Evolutionary conservation across 1,140 invertebrate species (phyloP), one percentile per base, ranked within the genome.

Genomic region (Drosophila fuyamai): DNA sequence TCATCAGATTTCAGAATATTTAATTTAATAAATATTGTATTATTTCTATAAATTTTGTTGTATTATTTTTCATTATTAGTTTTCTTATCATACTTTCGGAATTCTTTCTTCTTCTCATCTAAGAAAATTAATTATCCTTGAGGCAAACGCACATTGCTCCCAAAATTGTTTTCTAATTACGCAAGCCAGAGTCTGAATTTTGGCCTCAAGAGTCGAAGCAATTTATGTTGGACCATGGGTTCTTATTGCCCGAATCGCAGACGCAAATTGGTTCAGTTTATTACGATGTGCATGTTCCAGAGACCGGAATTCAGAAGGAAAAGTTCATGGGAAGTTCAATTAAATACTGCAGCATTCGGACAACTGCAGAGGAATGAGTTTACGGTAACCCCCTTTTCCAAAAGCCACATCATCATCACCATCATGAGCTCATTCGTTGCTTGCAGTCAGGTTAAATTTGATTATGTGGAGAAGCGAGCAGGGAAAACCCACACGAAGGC

Each of bases 401-500:
- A 54, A 43, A 66, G 36, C 41, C 72, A 51, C 70, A 51, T 29
- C 38, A 41, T 63, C 38, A 36, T 40, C 67, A 27, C 44, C 74
- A 53, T 27, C 38, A 6, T 48, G 47, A 10, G 35, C 43, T 38
- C 18, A 44, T 23, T 18, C 29, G 47, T 18, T 48, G 12, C 40
- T 62, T 29, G 29, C 82, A 79, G 83, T 53, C 79, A 80, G 67
- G 71, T 76, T 79, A 76, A 83, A 86, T 86, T 83, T 86, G 79
- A 88, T 84, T 84, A 89, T 89, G 79, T 76, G 79, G 57, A 51
- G 58, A 18, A 40, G 29, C 41, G 47, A 57, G 57, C 36, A 44
- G 65, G 59, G 38, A 68, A 53, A 68, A 54, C 65, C 66, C 48
- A 66, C 47, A 68, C 47, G 61, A 66, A 44, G 61, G 32, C 65